Percentiles rank a stretch among this genome's conserved stretches.
phyloP scores from a whole-genome alignment of 2,113 vertebrate species.

The Cromileptes altivelis region DNA sequence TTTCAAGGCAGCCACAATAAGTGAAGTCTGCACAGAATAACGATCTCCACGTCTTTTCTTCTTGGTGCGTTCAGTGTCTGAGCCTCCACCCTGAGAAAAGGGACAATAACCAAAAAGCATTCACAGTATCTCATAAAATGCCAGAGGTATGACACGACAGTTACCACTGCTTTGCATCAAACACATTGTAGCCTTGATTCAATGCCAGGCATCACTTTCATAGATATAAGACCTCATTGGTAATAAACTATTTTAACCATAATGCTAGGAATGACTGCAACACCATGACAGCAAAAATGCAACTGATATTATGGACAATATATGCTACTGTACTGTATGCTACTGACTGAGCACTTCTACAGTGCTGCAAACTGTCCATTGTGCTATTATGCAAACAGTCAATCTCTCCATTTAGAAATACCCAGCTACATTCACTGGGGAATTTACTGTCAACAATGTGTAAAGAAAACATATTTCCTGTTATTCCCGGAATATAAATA shows the following conservation, averaged over 20 bases:
- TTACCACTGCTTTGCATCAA: constrained; percentile 38
- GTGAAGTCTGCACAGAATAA: constrained; percentile 95
- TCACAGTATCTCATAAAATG: constrained; percentile 54
- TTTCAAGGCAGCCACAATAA: constrained; percentile 96
- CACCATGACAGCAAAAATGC: constrained; percentile 14
- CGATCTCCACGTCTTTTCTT: constrained; percentile 93
- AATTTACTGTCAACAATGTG: constrained; percentile 18
- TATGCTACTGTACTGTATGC: background rate
- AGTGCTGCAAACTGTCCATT: constrained; percentile 26
- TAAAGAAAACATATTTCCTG: constrained; percentile 6
- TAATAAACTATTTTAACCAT: background rate
- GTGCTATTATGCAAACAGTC: constrained; percentile 5
- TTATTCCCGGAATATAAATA: background rate
- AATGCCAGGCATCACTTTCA: constrained; percentile 26
- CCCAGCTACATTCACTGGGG: constrained; percentile 1
- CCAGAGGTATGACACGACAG: background rate
- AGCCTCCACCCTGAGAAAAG: constrained; percentile 89
- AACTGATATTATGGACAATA: background rate
- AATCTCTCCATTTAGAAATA: constrained; percentile 21
- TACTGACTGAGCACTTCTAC: background rate
- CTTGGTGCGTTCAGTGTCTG: constrained; percentile 94
- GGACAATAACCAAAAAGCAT: constrained; percentile 63
- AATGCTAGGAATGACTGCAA: constrained; percentile 7
- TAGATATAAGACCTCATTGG: constrained; percentile 14
- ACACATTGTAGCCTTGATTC: constrained; percentile 25